Percentiles rank a stretch among this genome's conserved stretches.
Conservation (phyloP, 2,888 invertebrate species). For the Agriotes lineatus region DNA sequence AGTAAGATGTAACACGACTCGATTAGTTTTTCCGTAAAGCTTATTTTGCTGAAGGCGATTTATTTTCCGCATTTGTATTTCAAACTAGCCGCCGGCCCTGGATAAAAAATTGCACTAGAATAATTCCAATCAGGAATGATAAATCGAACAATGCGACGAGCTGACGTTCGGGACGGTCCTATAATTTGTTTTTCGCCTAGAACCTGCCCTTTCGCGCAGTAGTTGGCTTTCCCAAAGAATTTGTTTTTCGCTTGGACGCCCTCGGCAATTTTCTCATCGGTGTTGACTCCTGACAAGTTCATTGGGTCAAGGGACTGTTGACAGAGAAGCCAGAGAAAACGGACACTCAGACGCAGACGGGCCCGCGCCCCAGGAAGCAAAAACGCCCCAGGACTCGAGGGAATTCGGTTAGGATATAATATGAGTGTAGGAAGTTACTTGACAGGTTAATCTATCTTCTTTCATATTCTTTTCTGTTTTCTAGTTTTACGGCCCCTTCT, state of each 20-base stretch:
- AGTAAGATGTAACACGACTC: too few relatives aligned
- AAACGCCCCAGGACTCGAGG: constrained; percentile 8
- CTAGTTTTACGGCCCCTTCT: not conserved
- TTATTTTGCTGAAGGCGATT: too few relatives aligned
- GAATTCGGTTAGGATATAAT: constrained; percentile 28
- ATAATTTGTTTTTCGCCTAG: not conserved
- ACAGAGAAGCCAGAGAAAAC: constrained; percentile 12
- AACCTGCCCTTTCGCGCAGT: not conserved
- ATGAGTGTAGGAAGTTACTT: constrained; percentile 26
- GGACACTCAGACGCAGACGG: constrained; percentile 22
- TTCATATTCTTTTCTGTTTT: not conserved
- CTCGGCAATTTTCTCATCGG: constrained; percentile 7
- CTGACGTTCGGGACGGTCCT: not conserved
- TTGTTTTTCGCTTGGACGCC: constrained; percentile 12
- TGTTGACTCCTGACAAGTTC: constrained; percentile 24
- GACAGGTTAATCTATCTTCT: constrained; percentile 34
- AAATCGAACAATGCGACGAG: constrained; percentile 6
- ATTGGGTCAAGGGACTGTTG: constrained; percentile 27
- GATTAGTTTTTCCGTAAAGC: too few relatives aligned
- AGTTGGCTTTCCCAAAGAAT: not conserved
- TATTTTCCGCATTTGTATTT: constrained; percentile 7
- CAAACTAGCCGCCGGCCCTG: too few relatives aligned
- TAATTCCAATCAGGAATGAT: constrained; percentile 5
- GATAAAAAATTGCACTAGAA: constrained; percentile 9
- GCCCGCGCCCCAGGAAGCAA: constrained; percentile 5